phyloP scores from a whole-genome alignment of 2,113 vertebrate genomes.

The Ellobius talpinus region DNA sequence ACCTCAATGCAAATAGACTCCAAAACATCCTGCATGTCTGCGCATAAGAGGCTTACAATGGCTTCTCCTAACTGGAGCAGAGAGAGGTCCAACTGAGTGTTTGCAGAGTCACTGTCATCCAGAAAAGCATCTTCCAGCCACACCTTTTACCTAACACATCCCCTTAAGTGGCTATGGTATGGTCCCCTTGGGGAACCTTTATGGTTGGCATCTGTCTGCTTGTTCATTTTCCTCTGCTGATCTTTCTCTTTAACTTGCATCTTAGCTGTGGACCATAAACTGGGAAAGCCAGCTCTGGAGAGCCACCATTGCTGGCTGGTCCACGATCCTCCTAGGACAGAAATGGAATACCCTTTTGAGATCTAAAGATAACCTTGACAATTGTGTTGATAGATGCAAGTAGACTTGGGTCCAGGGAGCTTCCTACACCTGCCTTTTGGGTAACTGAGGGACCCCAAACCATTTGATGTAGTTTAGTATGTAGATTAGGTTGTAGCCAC shows the following conservation, averaged over 20 bases:
- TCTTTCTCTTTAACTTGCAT: background rate
- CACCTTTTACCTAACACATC: background rate
- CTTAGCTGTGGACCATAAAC: background rate
- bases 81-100: background rate
- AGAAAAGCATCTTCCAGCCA: background rate
- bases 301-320: background rate
- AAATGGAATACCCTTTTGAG: background rate
- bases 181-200: accelerated
- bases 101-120: background rate
- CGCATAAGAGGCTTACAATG: accelerated
- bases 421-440: background rate
- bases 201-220: background rate
- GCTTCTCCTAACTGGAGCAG: accelerated
- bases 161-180: accelerated
- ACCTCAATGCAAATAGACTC: background rate
- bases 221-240: background rate
- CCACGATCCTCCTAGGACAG: background rate
- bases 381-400: accelerated
- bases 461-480: accelerated
- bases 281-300: background rate
- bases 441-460: background rate
- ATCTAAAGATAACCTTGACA: background rate
- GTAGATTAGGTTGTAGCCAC: background rate
- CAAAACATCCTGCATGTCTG: background rate
- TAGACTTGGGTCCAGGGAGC: background rate